phyloP scores from a whole-genome alignment of 1,140 invertebrate species.

The Papilio glaucus region DNA sequence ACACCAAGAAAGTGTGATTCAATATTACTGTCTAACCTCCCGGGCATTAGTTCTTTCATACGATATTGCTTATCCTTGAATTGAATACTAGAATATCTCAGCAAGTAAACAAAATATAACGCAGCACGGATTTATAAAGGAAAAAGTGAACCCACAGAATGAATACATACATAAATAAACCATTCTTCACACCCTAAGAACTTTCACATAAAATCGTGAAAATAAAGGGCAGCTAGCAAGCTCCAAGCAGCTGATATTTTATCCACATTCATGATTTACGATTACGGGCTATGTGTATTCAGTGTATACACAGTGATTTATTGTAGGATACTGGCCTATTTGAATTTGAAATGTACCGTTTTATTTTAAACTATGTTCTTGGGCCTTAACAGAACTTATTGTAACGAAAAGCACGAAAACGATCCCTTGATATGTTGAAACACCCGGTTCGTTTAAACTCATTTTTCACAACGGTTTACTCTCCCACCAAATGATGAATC shows the following conservation, averaged over 20 bases:
- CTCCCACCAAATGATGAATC: no score
- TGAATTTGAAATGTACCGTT: conserved; percentile 1
- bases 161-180: conserved; percentile 34
- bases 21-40: no score
- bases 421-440: no score
- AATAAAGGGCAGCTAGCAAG: conserved; percentile 32
- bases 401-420: no score
- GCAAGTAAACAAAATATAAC: conserved; percentile 7
- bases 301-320: conserved; percentile 23
- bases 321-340: conserved; percentile 3
- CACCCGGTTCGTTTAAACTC: no score
- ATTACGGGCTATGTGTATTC: conserved; percentile 30
- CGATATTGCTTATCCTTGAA: not conserved
- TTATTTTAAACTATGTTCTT: not conserved
- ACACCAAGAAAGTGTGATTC: no score
- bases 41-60: not conserved
- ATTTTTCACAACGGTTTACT: no score
- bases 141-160: conserved; percentile 27
- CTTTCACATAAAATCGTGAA: conserved; percentile 35
- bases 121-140: conserved; percentile 26
- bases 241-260: conserved; percentile 37
- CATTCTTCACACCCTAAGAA: conserved; percentile 35
- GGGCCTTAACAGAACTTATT: no score
- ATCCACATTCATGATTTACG: conserved; percentile 36
- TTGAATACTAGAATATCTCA: conserved; percentile 14